Conservation (phyloP, 1,140 invertebrate species). For the Thalassaphorura encarpata region DNA sequence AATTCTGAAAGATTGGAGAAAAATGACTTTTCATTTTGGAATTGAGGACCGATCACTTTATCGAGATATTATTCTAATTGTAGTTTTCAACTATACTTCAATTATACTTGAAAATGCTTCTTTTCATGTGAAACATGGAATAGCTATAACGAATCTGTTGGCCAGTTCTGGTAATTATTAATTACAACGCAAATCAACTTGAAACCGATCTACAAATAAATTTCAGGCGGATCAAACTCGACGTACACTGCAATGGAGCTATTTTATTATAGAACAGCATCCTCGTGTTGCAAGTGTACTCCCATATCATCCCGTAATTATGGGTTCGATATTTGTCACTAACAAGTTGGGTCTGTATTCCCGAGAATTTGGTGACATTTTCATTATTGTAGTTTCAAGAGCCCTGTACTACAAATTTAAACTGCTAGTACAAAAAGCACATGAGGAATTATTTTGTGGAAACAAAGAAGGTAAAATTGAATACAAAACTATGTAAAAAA, state of each 20-base stretch:
- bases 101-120: slow-evolving; percentile 1
- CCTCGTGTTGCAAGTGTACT: slow-evolving; percentile 5
- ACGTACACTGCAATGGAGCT: background rate
- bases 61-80: background rate
- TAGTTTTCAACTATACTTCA: background rate
- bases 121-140: background rate
- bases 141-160: background rate
- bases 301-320: slow-evolving; percentile 5
- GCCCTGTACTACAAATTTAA: slow-evolving; percentile 16
- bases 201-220: background rate
- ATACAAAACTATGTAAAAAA: no score
- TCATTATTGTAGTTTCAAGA: slow-evolving; percentile 12
- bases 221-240: background rate
- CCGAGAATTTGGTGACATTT: slow-evolving; percentile 13
- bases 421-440: background rate
- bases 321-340: background rate
- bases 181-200: background rate
- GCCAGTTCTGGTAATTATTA: background rate
- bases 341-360: slow-evolving; percentile 9
- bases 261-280: background rate
- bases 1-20: background rate
- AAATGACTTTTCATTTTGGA: background rate
- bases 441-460: background rate
- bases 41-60: background rate
- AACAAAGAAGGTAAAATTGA: no score